A percentile compares a stretch with the other conserved stretches of the same genome.
Conservation (phyloP, 2,113 vertebrate genomes). For the Rutilus rutilus region DNA sequence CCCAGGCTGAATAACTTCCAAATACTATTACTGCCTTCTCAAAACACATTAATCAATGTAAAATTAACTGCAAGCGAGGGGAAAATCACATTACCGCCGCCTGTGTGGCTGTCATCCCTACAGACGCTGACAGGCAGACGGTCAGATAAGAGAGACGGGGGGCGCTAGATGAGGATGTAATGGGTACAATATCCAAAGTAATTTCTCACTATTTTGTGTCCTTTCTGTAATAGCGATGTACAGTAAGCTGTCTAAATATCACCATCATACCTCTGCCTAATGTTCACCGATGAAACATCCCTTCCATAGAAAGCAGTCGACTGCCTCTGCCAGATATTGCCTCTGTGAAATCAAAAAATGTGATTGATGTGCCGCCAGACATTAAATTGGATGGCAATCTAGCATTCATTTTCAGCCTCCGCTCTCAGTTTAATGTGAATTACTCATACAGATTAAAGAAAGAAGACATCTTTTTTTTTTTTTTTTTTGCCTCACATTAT, state of each 20-base stretch:
- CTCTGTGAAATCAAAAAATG: slow-evolving; percentile 7
- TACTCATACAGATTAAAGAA: slow-evolving; percentile 43
- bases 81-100: slow-evolving; percentile 22
- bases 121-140: slow-evolving; percentile 12
- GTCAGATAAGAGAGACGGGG: slow-evolving; percentile 14
- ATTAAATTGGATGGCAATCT: slow-evolving; percentile 37
- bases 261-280: slow-evolving; percentile 7
- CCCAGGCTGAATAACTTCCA: background rate
- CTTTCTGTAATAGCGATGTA: slow-evolving; percentile 15
- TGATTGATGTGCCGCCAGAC: slow-evolving; percentile 42
- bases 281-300: background rate
- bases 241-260: background rate
- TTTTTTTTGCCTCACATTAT: slow-evolving; percentile 15
- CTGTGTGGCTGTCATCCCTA: slow-evolving; percentile 15
- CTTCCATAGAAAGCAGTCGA: slow-evolving; percentile 1
- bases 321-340: slow-evolving; percentile 31
- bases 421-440: slow-evolving; percentile 39
- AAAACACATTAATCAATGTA: slow-evolving; percentile 40
- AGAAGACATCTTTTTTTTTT: slow-evolving; percentile 10
- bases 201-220: slow-evolving; percentile 10
- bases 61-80: slow-evolving; percentile 17
- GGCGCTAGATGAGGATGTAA: slow-evolving; percentile 5
- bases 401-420: slow-evolving; percentile 15
- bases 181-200: slow-evolving; percentile 4
- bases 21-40: slow-evolving; percentile 37